Base-by-base conservation (phyloP, 2,113 vertebrate species). In the Mustela lutreola region DNA sequence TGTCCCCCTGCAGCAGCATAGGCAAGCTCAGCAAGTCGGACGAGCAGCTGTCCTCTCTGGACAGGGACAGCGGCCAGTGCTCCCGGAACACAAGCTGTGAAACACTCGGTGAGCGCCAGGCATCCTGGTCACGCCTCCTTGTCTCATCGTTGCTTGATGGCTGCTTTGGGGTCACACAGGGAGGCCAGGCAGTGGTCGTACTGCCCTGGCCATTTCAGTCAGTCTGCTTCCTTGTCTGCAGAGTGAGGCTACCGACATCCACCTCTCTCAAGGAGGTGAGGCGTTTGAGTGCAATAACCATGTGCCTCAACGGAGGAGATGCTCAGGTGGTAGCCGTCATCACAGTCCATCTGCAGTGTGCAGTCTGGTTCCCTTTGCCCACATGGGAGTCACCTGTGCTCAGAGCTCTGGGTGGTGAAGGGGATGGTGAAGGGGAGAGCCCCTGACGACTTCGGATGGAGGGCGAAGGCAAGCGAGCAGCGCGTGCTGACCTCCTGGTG, bases 31-130 rank as follows among this genome's bases (percentile, higher is more conserved):
- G 99, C 99, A 99, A 99, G 97, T 99, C 99, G 0, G 99, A 99
- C 0, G 99, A 99, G 98, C 99, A 99, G 98, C 99, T 99, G 89
- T 99, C 99, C 1, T 99, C 99, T 0, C 99, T 99, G 99, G 99
- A 99, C 98, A 99, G 99, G 21, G 99, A 99, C 99, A 99, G 99
- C 0, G 99, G 99, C 3, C 99, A 99, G 98, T 99, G 99, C 98
- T 99, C 99, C 58, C 99, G 99, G 92, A 99, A 99, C 98, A 99
- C 99, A 98, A 99, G 99, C 99, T 99, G 99, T 98, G 99, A 99
- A 98, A 99, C 99, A 0, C 99, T 99, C 16, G 99, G 99, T 99
- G 98, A 99, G 99, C n/a, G 0, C 1, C 0, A 0, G 50, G 50
- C 31, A 0, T 11, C 56, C 1, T 0, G 0, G 0, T 1, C 83